Conservation (phyloP, 2,888 invertebrate species). For the Hanleya hanleyi region DNA sequence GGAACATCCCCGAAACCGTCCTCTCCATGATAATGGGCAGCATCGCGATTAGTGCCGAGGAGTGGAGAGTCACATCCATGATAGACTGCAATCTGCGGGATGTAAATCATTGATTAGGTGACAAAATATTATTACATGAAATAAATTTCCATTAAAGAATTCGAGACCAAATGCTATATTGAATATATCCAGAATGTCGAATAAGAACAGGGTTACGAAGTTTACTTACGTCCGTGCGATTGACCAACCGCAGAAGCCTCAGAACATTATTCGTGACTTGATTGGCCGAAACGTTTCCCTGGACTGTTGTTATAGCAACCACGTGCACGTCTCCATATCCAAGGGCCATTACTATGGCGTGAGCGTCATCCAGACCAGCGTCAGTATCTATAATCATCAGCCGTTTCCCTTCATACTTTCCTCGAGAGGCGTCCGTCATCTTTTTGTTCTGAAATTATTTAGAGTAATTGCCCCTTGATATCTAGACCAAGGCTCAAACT, state of each 20-base stretch:
- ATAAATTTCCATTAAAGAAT: too few relatives aligned
- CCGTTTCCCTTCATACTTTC: not conserved
- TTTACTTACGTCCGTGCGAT: conserved; percentile 52
- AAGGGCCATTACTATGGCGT: conserved; percentile 70
- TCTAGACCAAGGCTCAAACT: too few relatives aligned
- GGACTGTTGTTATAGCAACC: conserved; percentile 79
- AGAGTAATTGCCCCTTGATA: too few relatives aligned
- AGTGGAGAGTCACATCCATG: conserved; percentile 69
- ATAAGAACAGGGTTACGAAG: not conserved
- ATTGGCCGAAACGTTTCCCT: conserved; percentile 68
- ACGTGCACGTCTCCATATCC: conserved; percentile 75
- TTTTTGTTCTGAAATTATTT: too few relatives aligned
- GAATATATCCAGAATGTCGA: not conserved
- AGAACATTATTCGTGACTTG: conserved; percentile 60
- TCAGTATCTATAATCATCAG: conserved; percentile 68
- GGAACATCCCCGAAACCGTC: conserved; percentile 84
- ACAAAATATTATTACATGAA: too few relatives aligned
- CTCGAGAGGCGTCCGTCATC: too few relatives aligned
- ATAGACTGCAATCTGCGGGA: conserved; percentile 75
- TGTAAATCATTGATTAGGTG: not conserved
- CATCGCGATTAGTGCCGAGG: conserved; percentile 32
- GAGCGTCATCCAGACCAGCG: conserved; percentile 71
- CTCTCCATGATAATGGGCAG: conserved; percentile 77
- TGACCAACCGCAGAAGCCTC: conserved; percentile 50
- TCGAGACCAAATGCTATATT: too few relatives aligned